phyloP scores from a whole-genome alignment of 2,113 vertebrate genomes.

The Brienomyrus brachyistius region DNA sequence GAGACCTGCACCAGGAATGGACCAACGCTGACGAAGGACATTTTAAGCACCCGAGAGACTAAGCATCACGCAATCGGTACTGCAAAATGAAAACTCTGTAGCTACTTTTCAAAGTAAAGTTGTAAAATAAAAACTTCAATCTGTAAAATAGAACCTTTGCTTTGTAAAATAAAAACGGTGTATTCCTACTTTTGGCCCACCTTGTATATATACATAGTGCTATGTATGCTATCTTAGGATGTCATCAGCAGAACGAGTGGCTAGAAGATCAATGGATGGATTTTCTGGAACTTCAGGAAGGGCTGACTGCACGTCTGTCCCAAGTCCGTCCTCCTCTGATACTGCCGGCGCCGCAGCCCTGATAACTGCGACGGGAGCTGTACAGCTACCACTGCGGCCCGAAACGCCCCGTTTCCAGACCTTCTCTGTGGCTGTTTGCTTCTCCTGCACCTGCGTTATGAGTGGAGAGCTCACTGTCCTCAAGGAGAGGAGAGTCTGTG shows the following conservation, averaged over 20 bases:
- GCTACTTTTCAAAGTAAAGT: too few species aligned
- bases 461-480: conserved; percentile 13
- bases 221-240: background rate
- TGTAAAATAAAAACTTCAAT: too few species aligned
- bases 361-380: background rate
- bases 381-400: background rate
- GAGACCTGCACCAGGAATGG: too few species aligned
- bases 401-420: background rate
- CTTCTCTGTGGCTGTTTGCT: background rate
- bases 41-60: too few species aligned
- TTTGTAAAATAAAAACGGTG: too few species aligned
- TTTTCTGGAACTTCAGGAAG: background rate
- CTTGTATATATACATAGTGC: too few species aligned
- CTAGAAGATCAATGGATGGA: background rate
- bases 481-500: background rate
- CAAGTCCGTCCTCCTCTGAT: background rate
- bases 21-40: too few species aligned
- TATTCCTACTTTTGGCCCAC: too few species aligned
- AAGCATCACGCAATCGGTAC: too few species aligned
- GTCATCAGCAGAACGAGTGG: background rate
- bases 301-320: background rate
- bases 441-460: conserved; percentile 18
- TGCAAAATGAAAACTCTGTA: too few species aligned
- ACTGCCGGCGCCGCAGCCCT: background rate
- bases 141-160: too few species aligned